Percentiles rank a stretch among this genome's conserved stretches.
phyloP scores from a whole-genome alignment of 53 echinoderm and acorn worm genomes.

The Zoroaster sp. region DNA sequence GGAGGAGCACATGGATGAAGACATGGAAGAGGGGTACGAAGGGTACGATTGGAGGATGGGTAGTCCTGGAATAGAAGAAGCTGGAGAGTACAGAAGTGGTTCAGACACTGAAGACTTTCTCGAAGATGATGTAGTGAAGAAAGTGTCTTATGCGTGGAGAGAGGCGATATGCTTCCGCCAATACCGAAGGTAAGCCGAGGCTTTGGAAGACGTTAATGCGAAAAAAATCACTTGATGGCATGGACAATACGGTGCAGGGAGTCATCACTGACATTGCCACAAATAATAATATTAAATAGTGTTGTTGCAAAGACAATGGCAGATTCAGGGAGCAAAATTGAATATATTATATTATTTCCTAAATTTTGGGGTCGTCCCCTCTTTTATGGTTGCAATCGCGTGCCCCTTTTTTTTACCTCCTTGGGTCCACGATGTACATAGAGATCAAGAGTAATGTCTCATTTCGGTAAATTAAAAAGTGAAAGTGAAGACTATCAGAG shows the following conservation, averaged over 20 bases:
- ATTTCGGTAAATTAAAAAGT: too few relatives aligned
- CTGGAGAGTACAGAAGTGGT: too few relatives aligned
- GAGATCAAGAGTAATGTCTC: too few relatives aligned
- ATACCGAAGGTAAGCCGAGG: constrained; percentile 18
- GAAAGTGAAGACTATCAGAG: too few relatives aligned
- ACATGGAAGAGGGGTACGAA: neutral
- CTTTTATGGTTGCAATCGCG: too few relatives aligned
- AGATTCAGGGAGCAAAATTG: too few relatives aligned
- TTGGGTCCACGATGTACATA: too few relatives aligned
- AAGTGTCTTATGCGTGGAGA: neutral
- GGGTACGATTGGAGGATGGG: neutral
- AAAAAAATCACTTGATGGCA: neutral
- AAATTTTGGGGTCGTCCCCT: too few relatives aligned
- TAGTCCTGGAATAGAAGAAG: neutral
- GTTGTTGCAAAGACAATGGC: too few relatives aligned
- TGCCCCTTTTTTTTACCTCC: too few relatives aligned
- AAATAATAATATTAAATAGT: neutral
- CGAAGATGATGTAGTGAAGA: neutral
- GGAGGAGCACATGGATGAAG: neutral
- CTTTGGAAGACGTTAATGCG: too few relatives aligned
- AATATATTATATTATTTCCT: too few relatives aligned
- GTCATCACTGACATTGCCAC: neutral
- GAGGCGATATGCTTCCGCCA: constrained; percentile 47
- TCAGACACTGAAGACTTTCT: neutral
- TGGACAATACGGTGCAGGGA: neutral